phyloP scores from a whole-genome alignment of 2,888 invertebrate genomes.

The Leptopterna dolabrata region DNA sequence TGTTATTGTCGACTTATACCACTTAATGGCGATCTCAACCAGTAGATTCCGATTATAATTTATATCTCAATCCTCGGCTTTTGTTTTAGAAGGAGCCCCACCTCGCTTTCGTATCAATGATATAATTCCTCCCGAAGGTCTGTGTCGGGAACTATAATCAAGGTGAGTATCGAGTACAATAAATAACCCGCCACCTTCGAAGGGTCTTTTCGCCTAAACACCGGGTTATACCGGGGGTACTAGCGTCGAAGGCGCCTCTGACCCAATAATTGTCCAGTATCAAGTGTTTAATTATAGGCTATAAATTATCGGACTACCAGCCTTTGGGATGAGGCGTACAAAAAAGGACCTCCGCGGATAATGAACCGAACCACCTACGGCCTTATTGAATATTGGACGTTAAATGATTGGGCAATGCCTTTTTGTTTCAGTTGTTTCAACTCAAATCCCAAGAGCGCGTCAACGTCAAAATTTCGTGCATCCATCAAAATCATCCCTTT shows the following conservation, averaged over 20 bases:
- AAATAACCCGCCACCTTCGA: slow-evolving; percentile 42
- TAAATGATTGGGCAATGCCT: slow-evolving; percentile 28
- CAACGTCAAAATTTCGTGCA: not conserved
- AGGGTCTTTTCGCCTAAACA: slow-evolving; percentile 38
- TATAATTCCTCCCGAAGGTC: slow-evolving; percentile 51
- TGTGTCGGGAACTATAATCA: slow-evolving; percentile 54
- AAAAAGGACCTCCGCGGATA: slow-evolving; percentile 48
- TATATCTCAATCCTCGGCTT: slow-evolving; percentile 50
- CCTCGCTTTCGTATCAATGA: slow-evolving; percentile 49
- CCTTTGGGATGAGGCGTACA: slow-evolving; percentile 31
- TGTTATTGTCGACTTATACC: slow-evolving; percentile 55
- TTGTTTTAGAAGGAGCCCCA: not conserved
- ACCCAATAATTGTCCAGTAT: slow-evolving; percentile 55
- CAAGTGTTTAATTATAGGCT: slow-evolving; percentile 57
- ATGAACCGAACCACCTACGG: slow-evolving; percentile 47
- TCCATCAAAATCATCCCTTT: too few relatives aligned
- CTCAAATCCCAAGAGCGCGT: not conserved
- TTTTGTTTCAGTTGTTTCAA: slow-evolving; percentile 5
- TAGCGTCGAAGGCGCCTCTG: slow-evolving; percentile 54
- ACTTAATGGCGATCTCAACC: slow-evolving; percentile 52
- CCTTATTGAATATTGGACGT: slow-evolving; percentile 44
- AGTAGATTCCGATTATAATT: slow-evolving; percentile 54
- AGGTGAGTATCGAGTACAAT: slow-evolving; percentile 44
- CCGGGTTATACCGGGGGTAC: slow-evolving; percentile 41
- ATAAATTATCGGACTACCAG: slow-evolving; percentile 56